Evolutionary conservation across 2,888 invertebrate species (phyloP).

Genomic region (Zygaena filipendulae): DNA sequence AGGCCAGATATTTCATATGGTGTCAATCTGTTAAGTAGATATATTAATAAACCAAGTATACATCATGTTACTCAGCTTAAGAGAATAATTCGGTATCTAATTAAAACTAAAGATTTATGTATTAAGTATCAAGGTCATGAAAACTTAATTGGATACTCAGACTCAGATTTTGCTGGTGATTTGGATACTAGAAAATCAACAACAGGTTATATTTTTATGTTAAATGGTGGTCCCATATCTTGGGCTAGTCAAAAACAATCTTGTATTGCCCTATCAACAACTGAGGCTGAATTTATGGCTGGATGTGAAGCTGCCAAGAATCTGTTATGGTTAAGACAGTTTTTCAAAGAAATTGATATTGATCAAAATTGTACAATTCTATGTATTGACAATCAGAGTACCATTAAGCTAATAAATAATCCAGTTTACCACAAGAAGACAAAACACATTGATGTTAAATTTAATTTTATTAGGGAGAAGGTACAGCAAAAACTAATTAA

Average conservation of each 20-base stretch:
- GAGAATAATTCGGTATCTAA: constrained; percentile 16
- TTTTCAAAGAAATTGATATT: constrained; percentile 5
- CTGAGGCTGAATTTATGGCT: constrained; percentile 14
- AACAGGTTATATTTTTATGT: constrained; percentile 13
- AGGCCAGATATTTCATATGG: constrained; percentile 13
- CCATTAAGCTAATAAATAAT: constrained; percentile 10
- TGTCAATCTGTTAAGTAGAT: constrained; percentile 18
- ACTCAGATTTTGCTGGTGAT: constrained; percentile 13
- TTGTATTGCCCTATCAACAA: constrained; percentile 12
- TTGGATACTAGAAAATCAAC: constrained; percentile 11
- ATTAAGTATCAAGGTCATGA: constrained; percentile 13
- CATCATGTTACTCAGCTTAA: constrained; percentile 18
- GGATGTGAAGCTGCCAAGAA: constrained; percentile 11
- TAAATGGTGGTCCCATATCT: constrained; percentile 12
- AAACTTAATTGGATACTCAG: constrained; percentile 8
- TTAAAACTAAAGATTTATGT: constrained; percentile 16
- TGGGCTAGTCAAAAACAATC: constrained; percentile 14
- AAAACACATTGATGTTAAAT: constrained; percentile 12
- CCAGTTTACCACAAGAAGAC: constrained; percentile 12
- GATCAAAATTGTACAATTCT: constrained; percentile 1
- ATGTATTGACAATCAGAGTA: constrained; percentile 7
- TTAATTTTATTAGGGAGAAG: constrained; percentile 12
- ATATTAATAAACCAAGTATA: constrained; percentile 14
- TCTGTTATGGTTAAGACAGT: constrained; percentile 11
- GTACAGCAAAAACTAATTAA: constrained; percentile 6